phyloP scores from a whole-genome alignment of 1,140 invertebrate species.

The Parapsyche elsis region DNA sequence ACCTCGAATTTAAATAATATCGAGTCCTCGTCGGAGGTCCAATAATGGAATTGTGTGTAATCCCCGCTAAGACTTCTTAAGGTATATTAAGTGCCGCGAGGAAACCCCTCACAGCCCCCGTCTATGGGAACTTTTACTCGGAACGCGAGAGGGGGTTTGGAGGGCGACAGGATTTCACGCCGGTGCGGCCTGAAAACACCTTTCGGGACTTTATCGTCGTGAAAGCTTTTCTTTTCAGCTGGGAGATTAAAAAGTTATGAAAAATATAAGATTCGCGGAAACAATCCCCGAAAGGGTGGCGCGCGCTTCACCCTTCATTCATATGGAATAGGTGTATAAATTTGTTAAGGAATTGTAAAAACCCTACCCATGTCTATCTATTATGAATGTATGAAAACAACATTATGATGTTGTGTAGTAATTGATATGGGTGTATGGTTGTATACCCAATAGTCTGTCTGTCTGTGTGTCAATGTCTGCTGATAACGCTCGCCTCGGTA shows the following conservation, averaged over 20 bases:
- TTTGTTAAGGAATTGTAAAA: background rate
- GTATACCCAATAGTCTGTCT: no score
- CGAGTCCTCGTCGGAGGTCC: constrained; percentile 34
- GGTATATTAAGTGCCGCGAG: constrained; percentile 37
- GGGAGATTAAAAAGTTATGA: constrained; percentile 45
- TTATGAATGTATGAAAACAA: no score
- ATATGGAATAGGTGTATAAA: constrained; percentile 13
- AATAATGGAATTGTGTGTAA: constrained; percentile 48
- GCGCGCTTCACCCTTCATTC: background rate
- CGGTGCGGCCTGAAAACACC: constrained; percentile 22
- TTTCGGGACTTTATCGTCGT: constrained; percentile 42
- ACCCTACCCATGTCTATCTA: background rate
- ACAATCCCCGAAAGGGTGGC: constrained; percentile 7
- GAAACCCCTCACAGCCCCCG: background rate
- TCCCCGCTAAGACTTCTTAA: constrained; percentile 44
- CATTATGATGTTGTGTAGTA: no score
- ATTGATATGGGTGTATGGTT: no score
- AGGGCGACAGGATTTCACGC: background rate
- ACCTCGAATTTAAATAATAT: constrained; percentile 44
- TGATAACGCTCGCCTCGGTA: no score
- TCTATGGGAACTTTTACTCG: background rate
- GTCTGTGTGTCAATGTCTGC: no score
- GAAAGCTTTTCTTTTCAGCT: constrained; percentile 42
- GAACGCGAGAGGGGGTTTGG: background rate
- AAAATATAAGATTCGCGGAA: constrained; percentile 36